A percentile compares a stretch with the other conserved stretches of the same genome.
phyloP scores from a whole-genome alignment of 2,888 invertebrate genomes.

The Drosophila paranaensis region DNA sequence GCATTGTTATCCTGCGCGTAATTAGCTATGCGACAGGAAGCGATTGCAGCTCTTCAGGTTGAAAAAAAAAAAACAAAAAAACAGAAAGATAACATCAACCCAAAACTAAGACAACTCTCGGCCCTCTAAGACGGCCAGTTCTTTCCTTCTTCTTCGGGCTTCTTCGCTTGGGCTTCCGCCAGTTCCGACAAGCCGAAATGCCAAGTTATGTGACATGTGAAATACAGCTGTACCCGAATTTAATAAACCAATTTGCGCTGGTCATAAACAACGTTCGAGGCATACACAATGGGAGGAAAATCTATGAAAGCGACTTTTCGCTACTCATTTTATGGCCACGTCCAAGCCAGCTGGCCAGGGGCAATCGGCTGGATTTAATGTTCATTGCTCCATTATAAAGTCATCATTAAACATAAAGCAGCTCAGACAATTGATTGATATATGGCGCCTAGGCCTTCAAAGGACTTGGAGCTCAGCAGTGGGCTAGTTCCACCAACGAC shows the following conservation, averaged over 20 bases:
- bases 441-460: constrained; percentile 35
- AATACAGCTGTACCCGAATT: constrained; percentile 48
- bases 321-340: constrained; percentile 27
- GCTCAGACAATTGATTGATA: constrained; percentile 69
- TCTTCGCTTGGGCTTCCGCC: neutral
- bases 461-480: constrained; percentile 8
- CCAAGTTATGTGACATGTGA: constrained; percentile 63
- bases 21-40: constrained; percentile 69
- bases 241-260: constrained; percentile 66
- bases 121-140: constrained; percentile 5
- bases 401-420: constrained; percentile 42
- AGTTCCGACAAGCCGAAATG: constrained; percentile 29
- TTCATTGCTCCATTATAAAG: constrained; percentile 58
- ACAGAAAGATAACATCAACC: constrained; percentile 31
- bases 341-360: constrained; percentile 47
- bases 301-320: constrained; percentile 19
- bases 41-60: constrained; percentile 41
- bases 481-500: constrained; percentile 42
- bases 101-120: constrained; percentile 20
- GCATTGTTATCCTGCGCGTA: constrained; percentile 68
- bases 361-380: constrained; percentile 33
- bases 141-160: neutral
- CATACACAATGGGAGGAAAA: constrained; percentile 18
- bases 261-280: constrained; percentile 66
- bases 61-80: constrained; percentile 5